Evolutionary conservation across 1,140 invertebrate species (phyloP).

Genomic region (Lepidostoma basale): DNA sequence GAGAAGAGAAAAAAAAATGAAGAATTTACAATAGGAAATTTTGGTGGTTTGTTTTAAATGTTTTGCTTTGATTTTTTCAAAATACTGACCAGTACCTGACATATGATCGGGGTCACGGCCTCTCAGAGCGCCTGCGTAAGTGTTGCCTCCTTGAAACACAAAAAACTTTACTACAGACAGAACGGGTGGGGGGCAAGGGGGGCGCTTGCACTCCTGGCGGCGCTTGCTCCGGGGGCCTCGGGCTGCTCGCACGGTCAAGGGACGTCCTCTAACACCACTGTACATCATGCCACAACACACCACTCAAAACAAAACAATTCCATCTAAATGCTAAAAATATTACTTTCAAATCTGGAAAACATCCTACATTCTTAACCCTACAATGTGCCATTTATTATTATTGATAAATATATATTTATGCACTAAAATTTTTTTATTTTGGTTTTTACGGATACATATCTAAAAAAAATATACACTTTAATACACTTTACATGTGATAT

Average conservation of each 20-base stretch:
- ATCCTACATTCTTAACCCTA: too few species aligned
- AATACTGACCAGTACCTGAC: constrained; percentile 69
- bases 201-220: not conserved
- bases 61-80: constrained; percentile 42
- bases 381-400: too few species aligned
- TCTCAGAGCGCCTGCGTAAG: constrained; percentile 79
- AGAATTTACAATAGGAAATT: constrained; percentile 18
- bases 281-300: not conserved
- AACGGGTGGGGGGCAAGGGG: not conserved
- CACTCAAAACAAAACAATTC: not conserved
- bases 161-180: constrained; percentile 44
- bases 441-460: too few species aligned
- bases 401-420: too few species aligned
- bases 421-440: too few species aligned
- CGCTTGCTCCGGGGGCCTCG: not conserved
- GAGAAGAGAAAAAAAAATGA: constrained; percentile 6
- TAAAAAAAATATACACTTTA: too few species aligned
- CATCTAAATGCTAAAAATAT: too few species aligned
- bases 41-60: constrained; percentile 34
- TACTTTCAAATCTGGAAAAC: too few species aligned
- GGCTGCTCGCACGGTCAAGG: not conserved
- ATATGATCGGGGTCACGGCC: constrained; percentile 71
- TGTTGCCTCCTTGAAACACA: constrained; percentile 59
- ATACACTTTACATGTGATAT: too few species aligned
- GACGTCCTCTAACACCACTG: not conserved